These are phyloP conservation scores for Benitochromis conjunctus DNA, from an alignment of 2,113 vertebrate species.

Conservation along the genomic window DNA sequence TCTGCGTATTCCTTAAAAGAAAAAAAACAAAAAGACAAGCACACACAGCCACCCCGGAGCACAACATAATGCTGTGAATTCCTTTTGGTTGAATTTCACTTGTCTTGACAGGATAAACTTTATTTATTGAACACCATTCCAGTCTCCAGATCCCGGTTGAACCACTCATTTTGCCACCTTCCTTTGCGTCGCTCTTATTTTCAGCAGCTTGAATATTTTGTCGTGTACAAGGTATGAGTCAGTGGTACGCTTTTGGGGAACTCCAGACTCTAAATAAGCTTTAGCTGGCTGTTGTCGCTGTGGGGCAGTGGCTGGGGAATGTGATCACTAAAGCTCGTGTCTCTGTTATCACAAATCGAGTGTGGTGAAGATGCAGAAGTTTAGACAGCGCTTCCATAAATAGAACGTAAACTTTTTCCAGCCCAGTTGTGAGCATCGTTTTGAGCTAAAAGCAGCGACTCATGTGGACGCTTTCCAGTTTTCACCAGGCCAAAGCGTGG, in stretches of 20 bases:
- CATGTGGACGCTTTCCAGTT: background rate
- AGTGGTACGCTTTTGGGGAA: conserved; percentile 52
- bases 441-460: background rate
- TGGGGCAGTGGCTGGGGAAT: background rate
- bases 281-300: background rate
- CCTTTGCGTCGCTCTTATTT: conserved; percentile 24
- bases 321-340: background rate
- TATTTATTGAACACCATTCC: background rate
- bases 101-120: conserved; percentile 17
- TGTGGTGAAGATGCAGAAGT: background rate
- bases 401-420: background rate
- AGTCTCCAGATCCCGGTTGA: background rate
- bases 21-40: background rate
- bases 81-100: conserved; percentile 2
- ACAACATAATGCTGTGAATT: background rate
- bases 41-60: background rate
- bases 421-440: background rate
- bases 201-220: conserved; percentile 16
- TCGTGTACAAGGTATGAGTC: conserved; percentile 40
- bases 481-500: conserved; percentile 9
- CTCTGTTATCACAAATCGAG: conserved; percentile 13
- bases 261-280: conserved; percentile 48
- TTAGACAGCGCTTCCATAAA: background rate
- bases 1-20: background rate
- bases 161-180: background rate